These are phyloP conservation scores for Aplysia californica DNA, from an alignment of 1,140 invertebrate genomes.

Conservation along the genomic window DNA sequence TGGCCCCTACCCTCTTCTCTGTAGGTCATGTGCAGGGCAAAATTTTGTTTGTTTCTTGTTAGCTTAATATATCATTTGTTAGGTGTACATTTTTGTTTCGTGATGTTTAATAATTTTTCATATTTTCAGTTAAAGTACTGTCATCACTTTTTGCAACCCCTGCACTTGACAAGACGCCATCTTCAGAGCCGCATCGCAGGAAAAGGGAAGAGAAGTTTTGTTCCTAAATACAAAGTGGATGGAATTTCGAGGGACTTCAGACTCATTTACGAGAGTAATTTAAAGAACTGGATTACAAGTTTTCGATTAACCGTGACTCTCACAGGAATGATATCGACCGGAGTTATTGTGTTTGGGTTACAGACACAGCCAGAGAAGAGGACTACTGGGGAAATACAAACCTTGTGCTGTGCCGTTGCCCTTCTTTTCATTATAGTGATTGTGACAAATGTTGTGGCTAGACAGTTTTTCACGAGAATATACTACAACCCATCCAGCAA, in stretches of 20 bases:
- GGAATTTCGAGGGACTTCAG: neutral
- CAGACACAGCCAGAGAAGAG: neutral
- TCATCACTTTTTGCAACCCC: too few species aligned
- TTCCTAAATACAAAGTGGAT: neutral
- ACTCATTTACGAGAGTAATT: neutral
- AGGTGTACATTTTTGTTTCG: too few species aligned
- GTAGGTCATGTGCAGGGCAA: too few species aligned
- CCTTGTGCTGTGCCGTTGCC: neutral
- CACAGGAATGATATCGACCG: neutral
- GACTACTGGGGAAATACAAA: neutral
- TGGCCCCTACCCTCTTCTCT: too few species aligned
- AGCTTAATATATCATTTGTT: too few species aligned
- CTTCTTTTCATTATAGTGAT: neutral
- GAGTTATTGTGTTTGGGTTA: neutral
- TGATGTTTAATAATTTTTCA: too few species aligned
- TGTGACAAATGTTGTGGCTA: neutral
- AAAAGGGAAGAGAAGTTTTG: too few species aligned
- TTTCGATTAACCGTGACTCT: neutral
- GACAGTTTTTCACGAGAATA: neutral
- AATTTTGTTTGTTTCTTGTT: too few species aligned
- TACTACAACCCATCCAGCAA: neutral
- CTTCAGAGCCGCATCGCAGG: too few species aligned
- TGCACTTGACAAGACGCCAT: too few species aligned
- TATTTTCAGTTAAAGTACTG: too few species aligned
- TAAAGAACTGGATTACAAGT: conserved; percentile 3